Base-by-base conservation (phyloP, 2,113 vertebrate genomes). In the Muntiacus muntjak region DNA sequence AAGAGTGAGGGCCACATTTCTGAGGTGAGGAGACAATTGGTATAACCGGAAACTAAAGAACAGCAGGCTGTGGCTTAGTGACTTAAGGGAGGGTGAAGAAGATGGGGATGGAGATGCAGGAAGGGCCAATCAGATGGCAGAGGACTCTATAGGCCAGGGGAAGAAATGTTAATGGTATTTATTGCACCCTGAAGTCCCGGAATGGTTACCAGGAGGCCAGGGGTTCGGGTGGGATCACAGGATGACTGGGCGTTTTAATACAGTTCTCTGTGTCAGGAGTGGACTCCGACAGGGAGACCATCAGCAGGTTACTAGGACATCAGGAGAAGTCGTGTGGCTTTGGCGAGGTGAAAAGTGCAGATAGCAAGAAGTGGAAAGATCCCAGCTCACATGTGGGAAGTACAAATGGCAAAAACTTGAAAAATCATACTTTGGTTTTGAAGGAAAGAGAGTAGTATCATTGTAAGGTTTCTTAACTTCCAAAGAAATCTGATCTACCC, bases 181-280 rank as follows among this genome's bases (percentile, higher is more conserved):
- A 30, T 45, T 6, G 30, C 19, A 4, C 9, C 2, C 8, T 14
- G 33, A 95, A 67, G 58, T 36, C 36, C 36, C 36, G 8, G 50
- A 52, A 84, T 5, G 23, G 30, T 33, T 64, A 5, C 36, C n/a
- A 54, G 71, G 50, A 26, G 25, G 71, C 71, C 36, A 76, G 3
- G 6, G 21, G 36, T 1, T 43, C 0, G 36, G 11, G 71, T 3
- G 7, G 2, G 36, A 13, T n/a, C 10, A 0, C 12, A 11, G 52
- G 30, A 43, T 40, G 55, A 14, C 85, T 81, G n/a, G 81, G 43
- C 71, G 11, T 87, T 54, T 76, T 83, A 60, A 28, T 52, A 11
- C 8, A 52, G 82, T 10, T 25, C 50, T 78, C 36, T 19, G 17
- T 3, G 14, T 78, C 40, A 8, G 26, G 67, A 26, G 43, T 1